These are phyloP conservation scores for Phylloscopus trochilus DNA, from an alignment of 2,113 vertebrate species.

Conservation along the genomic window DNA sequence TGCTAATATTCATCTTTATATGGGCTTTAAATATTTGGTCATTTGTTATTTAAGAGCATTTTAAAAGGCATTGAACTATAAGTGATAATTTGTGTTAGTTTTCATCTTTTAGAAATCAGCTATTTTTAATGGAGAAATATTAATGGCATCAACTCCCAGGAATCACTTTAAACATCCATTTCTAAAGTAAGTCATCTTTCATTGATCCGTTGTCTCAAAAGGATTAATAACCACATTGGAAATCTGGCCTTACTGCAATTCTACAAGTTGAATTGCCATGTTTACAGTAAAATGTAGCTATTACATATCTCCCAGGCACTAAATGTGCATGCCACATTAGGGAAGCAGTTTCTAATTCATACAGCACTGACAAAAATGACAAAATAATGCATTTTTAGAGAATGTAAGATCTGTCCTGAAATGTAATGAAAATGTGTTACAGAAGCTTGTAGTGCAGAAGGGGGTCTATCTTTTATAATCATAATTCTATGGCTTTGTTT, in stretches of 20 bases:
- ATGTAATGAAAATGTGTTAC: conserved; percentile 64
- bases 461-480: conserved; percentile 65
- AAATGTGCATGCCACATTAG: conserved; percentile 51
- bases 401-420: conserved; percentile 60
- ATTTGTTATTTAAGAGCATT: background rate
- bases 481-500: conserved; percentile 68
- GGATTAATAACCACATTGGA: background rate
- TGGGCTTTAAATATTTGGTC: background rate
- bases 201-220: background rate
- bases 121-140: background rate
- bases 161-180: background rate
- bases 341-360: conserved; percentile 36
- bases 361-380: conserved; percentile 47
- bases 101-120: background rate
- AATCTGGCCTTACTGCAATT: background rate
- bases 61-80: background rate
- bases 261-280: background rate
- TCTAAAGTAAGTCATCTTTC: background rate
- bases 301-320: conserved; percentile 33
- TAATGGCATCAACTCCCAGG: background rate
- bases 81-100: background rate
- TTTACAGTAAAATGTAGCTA: background rate
- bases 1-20: background rate
- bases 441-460: conserved; percentile 32
- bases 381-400: conserved; percentile 56